A percentile compares a stretch with the other conserved stretches of the same genome.
Evolutionary conservation across 2,113 vertebrate genomes (phyloP).

Genomic region (Oenanthe melanoleuca): DNA sequence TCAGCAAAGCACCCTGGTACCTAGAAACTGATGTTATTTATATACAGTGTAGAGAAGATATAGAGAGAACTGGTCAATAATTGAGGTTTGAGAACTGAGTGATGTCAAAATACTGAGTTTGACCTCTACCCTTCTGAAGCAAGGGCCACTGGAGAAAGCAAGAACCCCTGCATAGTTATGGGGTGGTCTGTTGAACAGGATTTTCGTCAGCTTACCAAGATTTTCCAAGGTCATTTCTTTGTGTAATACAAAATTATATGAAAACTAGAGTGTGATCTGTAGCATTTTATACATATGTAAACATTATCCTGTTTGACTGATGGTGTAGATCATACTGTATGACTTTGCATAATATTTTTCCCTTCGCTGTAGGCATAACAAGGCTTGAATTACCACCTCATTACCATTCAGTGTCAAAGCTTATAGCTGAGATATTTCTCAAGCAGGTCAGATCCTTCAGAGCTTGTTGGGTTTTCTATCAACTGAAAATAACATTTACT

Average conservation of each 20-base stretch:
- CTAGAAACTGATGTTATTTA: not conserved
- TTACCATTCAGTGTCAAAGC: slow-evolving; percentile 10
- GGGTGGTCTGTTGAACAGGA: not conserved
- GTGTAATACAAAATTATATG: not conserved
- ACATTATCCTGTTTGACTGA: slow-evolving; percentile 6
- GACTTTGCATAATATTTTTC: slow-evolving; percentile 7
- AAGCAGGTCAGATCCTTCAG: slow-evolving; percentile 21
- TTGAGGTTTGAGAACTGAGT: not conserved
- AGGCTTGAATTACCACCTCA: not conserved
- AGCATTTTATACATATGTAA: not conserved
- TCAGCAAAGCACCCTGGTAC: not conserved
- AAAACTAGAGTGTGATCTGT: not conserved
- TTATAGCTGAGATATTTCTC: slow-evolving; percentile 4
- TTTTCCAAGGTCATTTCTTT: not conserved
- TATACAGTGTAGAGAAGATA: not conserved
- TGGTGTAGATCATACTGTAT: not conserved
- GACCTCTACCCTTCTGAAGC: not conserved
- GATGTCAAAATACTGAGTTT: not conserved
- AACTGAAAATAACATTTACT: slow-evolving; percentile 4
- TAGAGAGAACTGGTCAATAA: not conserved
- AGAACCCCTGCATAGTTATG: not conserved
- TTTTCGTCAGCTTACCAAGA: not conserved
- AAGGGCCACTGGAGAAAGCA: not conserved
- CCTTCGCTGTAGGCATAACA: not conserved
- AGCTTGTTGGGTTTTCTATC: slow-evolving; percentile 12